Conservation (phyloP, 2,113 vertebrate genomes). For the Dipodomys spectabilis region DNA sequence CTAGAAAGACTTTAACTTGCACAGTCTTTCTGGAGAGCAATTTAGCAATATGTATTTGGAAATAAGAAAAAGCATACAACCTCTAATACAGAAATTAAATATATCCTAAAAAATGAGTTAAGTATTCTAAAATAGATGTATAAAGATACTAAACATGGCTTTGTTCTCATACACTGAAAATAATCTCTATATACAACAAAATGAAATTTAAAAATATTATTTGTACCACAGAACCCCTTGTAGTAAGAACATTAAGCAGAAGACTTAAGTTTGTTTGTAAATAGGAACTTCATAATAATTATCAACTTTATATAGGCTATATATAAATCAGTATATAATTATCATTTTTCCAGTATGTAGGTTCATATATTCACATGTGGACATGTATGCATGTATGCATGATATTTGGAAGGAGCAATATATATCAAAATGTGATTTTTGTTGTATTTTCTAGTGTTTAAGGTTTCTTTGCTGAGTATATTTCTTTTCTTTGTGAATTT, state of each 20-base stretch:
- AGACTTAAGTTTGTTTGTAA: conserved; percentile 15
- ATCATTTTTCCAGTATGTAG: too few species aligned
- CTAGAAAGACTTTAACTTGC: not conserved
- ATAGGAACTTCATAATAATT: not conserved
- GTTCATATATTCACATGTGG: too few species aligned
- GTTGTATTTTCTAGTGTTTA: not conserved
- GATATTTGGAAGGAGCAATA: not conserved
- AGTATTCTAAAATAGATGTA: not conserved
- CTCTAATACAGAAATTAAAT: not conserved
- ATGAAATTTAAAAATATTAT: not conserved
- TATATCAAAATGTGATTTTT: conserved; percentile 32
- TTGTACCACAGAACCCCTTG: not conserved
- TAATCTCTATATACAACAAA: not conserved
- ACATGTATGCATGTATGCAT: not conserved
- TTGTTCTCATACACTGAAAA: not conserved
- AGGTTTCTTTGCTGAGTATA: not conserved
- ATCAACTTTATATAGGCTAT: not conserved
- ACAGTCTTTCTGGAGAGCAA: not conserved
- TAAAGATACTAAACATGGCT: not conserved
- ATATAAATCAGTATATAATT: not conserved
- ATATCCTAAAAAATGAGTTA: not conserved
- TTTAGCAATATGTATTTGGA: not conserved
- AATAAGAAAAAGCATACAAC: not conserved
- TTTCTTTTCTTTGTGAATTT: too few species aligned
- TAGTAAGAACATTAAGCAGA: not conserved